A percentile compares a stretch with the other conserved stretches of the same genome.
phyloP scores from a whole-genome alignment of 2,888 invertebrate genomes.

The Lasioglossum villosulum region DNA sequence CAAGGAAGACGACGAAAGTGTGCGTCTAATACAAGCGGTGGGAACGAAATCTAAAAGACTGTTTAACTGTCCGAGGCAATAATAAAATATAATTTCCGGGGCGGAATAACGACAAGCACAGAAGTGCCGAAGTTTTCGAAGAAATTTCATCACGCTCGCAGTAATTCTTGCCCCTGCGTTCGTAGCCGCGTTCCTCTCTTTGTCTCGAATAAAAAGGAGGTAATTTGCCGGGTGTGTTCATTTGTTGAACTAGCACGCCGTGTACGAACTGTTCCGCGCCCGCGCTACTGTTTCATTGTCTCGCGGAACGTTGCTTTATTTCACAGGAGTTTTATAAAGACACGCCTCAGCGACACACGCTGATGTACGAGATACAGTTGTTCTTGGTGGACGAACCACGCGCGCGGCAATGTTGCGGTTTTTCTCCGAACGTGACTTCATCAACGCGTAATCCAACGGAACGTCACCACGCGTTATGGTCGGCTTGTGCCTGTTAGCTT shows the following conservation, averaged over 20 bases:
- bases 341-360: constrained; percentile 28
- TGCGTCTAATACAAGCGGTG: background rate
- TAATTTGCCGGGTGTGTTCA: constrained; percentile 44
- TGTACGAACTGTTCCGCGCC: constrained; percentile 38
- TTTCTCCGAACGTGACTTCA: constrained; percentile 37
- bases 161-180: background rate
- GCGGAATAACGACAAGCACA: background rate
- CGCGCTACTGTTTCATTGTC: constrained; percentile 54
- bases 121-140: constrained; percentile 27
- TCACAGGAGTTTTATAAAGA: constrained; percentile 46
- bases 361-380: constrained; percentile 21
- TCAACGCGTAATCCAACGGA: constrained; percentile 52
- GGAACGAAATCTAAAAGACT: background rate
- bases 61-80: constrained; percentile 1
- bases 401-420: constrained; percentile 34
- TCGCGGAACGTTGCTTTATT: constrained; percentile 56
- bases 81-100: background rate
- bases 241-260: constrained; percentile 28
- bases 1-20: background rate
- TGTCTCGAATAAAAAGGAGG: constrained; percentile 31
- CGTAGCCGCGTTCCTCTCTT: background rate
- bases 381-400: background rate
- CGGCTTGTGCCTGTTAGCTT: constrained; percentile 7
- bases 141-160: constrained; percentile 12
- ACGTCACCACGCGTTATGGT: constrained; percentile 44